Base-by-base conservation (phyloP, 2,888 invertebrate species). In the Aphrophora alni region DNA sequence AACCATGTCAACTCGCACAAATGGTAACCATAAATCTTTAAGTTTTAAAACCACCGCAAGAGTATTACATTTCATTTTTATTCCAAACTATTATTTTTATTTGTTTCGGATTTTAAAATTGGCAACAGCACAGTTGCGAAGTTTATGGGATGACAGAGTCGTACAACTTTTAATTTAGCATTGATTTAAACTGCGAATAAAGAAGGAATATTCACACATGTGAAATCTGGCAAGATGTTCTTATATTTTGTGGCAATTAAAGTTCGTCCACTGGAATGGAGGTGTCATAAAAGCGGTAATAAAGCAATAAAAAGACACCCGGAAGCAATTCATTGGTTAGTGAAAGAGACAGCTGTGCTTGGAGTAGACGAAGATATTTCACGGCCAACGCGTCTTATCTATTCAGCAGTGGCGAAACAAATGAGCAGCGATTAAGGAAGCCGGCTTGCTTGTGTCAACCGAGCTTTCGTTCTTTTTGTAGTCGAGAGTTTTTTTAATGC, bases 191-290 rank as follows among this genome's bases (percentile, higher is more conserved):
- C n/a, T n/a, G 21, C 21, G 10, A 59, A 21, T 21, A 59, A 59
- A 21, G 21, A 59, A 59, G 1, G 21, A 4, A 21, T 21, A 59
- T 71, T 77, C 38, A 77, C 69, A 77, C 77, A 71, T 77, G 77
- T 71, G 70, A 77, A 77, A 77, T 70, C 44, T 77, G 77, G 77
- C 77, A 77, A 77, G 38, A 38, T 68, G 59, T 21, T 4, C 59
- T 5, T 59, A 5, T 33, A 21, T 59, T 59, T 59, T 59, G 59
- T 59, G 21, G 59, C 59, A 59, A 59, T 59, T 59, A 21, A 59
- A 59, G 59, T 21, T 10, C 21, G 59, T 1, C 5, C 59, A 3
- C 59, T 27, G 33, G 33, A 26, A 72, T 26, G 26, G 44, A 26
- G 73, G 5, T 1, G 21, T 72, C 33, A 51, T 14, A 78, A 38